Percentiles rank a stretch among this genome's conserved stretches.
These are phyloP conservation scores for Limnephilus marmoratus DNA, from an alignment of 2,888 invertebrate species.

Conservation along the genomic window DNA sequence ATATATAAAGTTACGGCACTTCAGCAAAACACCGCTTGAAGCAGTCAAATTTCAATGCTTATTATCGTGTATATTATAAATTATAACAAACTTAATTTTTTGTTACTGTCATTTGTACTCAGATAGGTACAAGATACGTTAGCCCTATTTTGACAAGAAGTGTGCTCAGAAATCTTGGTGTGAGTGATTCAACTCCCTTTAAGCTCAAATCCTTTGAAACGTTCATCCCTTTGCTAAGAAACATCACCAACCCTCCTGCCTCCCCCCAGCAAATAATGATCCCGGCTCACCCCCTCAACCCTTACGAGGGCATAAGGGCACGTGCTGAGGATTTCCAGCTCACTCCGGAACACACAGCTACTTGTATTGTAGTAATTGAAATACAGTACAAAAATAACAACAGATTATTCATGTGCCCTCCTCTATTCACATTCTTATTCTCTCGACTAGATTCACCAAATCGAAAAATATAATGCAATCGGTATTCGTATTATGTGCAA, in stretches of 20 bases:
- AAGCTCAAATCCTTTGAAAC: conserved; percentile 18
- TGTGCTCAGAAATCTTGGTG: no score
- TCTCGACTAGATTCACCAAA: not conserved
- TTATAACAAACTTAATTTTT: no score
- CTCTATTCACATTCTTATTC: not conserved
- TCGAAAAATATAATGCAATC: not conserved
- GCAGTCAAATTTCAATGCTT: no score
- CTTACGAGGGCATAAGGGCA: conserved; percentile 8
- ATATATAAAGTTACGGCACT: no score
- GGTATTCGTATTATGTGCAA: no score
- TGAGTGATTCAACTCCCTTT: not conserved
- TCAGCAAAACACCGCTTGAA: no score
- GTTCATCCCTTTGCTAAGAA: conserved; percentile 24
- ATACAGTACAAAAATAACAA: not conserved
- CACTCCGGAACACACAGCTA: conserved; percentile 7
- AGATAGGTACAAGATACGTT: no score
- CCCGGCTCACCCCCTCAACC: not conserved
- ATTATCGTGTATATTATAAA: no score
- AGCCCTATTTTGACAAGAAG: no score
- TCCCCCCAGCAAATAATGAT: not conserved
- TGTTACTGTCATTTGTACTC: no score
- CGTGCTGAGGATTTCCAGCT: conserved; percentile 21
- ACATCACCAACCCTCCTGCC: not conserved
- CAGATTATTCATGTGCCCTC: not conserved
- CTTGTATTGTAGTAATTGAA: not conserved